A percentile compares a stretch with the other conserved stretches of the same genome.
Conservation (phyloP, 2,888 invertebrate species). For the Octonoba sinensis region DNA sequence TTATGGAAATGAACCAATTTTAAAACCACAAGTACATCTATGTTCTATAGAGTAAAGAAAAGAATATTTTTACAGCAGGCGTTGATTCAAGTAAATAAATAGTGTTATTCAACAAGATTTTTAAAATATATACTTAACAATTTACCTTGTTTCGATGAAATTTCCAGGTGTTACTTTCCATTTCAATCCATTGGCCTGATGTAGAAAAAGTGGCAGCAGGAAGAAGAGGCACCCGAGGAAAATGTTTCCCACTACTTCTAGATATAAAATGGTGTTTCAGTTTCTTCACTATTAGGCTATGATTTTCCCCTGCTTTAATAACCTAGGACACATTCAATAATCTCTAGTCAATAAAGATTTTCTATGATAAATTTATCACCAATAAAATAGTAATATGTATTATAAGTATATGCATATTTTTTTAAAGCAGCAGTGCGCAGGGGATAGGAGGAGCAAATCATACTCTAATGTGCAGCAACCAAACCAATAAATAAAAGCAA, state of each 20-base stretch:
- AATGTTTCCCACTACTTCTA: slow-evolving; percentile 17
- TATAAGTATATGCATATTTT: too few relatives aligned
- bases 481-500: too few relatives aligned
- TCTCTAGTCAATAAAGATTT: too few relatives aligned
- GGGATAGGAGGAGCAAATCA: too few relatives aligned
- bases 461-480: too few relatives aligned
- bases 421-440: too few relatives aligned
- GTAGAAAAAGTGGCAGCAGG: slow-evolving; percentile 21
- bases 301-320: background rate
- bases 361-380: too few relatives aligned
- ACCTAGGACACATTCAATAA: background rate
- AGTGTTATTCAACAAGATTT: background rate
- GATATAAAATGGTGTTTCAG: slow-evolving; percentile 33
- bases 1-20: too few relatives aligned
- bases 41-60: too few relatives aligned
- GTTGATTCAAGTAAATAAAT: background rate
- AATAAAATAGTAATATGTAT: too few relatives aligned
- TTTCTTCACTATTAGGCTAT: background rate
- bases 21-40: too few relatives aligned
- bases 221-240: slow-evolving; percentile 27
- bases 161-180: slow-evolving; percentile 52
- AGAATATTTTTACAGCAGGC: too few relatives aligned
- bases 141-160: slow-evolving; percentile 60
- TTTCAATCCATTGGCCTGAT: slow-evolving; percentile 62
- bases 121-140: background rate